These are phyloP conservation scores for Perizoma affinitatum DNA, from an alignment of 2,888 invertebrate species.

Conservation along the genomic window DNA sequence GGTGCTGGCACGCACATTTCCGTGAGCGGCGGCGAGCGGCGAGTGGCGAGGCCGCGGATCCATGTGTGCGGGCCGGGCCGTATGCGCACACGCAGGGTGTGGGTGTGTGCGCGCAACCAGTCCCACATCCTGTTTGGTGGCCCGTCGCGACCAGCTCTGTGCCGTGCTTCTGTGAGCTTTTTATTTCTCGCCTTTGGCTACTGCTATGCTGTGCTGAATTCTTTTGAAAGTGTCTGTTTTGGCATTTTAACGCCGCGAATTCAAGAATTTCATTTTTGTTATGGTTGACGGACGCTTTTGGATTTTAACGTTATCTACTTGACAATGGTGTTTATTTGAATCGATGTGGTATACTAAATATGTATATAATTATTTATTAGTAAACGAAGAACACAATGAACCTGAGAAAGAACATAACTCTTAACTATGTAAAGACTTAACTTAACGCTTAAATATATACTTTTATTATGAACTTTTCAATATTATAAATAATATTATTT, in stretches of 20 bases:
- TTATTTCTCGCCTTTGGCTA: slow-evolving; percentile 75
- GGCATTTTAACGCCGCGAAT: slow-evolving; percentile 18
- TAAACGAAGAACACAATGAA: no score
- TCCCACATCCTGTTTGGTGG: slow-evolving; percentile 83
- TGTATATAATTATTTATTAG: no score
- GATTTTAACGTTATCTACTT: not conserved
- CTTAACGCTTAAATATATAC: no score
- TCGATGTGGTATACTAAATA: no score
- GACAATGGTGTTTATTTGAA: no score
- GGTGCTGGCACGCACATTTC: slow-evolving; percentile 77
- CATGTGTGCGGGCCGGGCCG: slow-evolving; percentile 56
- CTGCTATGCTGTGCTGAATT: slow-evolving; percentile 55
- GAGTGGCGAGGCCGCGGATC: slow-evolving; percentile 71
- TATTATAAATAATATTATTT: no score
- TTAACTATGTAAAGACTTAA: no score
- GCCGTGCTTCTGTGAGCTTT: slow-evolving; percentile 76
- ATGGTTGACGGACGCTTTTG: not conserved
- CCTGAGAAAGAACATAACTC: no score
- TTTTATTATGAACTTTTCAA: no score
- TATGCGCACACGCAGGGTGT: slow-evolving; percentile 43
- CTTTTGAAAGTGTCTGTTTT: slow-evolving; percentile 26
- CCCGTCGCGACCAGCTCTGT: slow-evolving; percentile 71
- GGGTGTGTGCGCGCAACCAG: slow-evolving; percentile 76
- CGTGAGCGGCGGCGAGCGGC: slow-evolving; percentile 73
- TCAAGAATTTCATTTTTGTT: slow-evolving; percentile 10